phyloP scores from a whole-genome alignment of 1,140 invertebrate species.

The Heterodera carotae region DNA sequence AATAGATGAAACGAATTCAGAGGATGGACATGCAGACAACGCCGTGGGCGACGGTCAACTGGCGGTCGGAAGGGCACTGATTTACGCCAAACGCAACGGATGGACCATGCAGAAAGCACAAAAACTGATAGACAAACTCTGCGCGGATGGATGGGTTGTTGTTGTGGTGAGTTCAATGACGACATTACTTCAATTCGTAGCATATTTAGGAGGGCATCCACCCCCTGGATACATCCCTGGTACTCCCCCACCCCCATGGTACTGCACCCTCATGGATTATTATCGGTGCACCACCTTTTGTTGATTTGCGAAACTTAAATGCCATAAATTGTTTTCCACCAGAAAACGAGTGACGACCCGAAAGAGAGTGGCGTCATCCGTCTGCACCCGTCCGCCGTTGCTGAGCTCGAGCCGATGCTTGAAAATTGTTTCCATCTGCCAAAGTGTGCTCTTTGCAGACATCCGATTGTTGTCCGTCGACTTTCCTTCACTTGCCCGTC shows the following conservation, averaged over 20 bases:
- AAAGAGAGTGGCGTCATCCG: conserved; percentile 19
- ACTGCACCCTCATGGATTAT: too few relatives aligned
- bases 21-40: not conserved
- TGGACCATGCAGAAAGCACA: conserved; percentile 22
- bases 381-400: conserved; percentile 28
- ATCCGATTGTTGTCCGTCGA: conserved; percentile 23
- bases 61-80: not conserved
- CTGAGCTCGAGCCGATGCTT: conserved; percentile 17
- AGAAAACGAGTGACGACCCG: conserved; percentile 8
- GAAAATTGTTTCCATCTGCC: conserved; percentile 15
- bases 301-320: too few relatives aligned
- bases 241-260: too few relatives aligned
- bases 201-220: too few relatives aligned
- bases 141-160: conserved; percentile 8
- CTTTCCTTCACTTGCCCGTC: conserved; percentile 20
- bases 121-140: conserved; percentile 19
- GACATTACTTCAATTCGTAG: too few relatives aligned
- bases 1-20: not conserved
- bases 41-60: conserved; percentile 9
- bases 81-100: conserved; percentile 17
- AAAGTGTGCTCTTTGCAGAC: conserved; percentile 29
- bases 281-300: too few relatives aligned
- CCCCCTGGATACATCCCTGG: too few relatives aligned
- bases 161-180: conserved; percentile 1
- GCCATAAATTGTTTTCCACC: not conserved